Evolutionary conservation across 2,888 invertebrate genomes (phyloP), one percentile per base, ranked within the genome.

Genomic region (Monochamus alternatus): DNA sequence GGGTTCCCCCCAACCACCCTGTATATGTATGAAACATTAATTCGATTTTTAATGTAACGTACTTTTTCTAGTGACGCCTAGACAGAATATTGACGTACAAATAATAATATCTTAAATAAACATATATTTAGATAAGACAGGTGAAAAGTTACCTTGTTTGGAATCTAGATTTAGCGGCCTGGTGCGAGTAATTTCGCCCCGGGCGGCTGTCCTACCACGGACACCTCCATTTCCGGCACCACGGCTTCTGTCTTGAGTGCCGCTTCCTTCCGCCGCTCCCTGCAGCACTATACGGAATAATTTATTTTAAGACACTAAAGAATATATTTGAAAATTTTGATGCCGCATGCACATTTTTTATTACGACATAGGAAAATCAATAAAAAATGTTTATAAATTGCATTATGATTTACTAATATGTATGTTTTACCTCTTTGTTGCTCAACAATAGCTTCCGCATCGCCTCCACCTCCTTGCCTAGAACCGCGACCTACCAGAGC

Each of bases 211-310:
- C 7, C 86, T 75, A 0, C 86, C 86, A 31, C 86, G 77, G 10
- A 86, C 85, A 4, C 84, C 85, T 22, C 83, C 84, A 52, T 80
- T 81, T 5, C 84, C 82, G 31, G 82, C 79, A 47, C 82, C 80
- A 52, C 81, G 64, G 3, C 75, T 68, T 62, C 75, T 72, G 1
- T 69, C 74, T 60, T 69, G 70, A 30, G 74, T 73, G 31, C 4
- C 69, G 22, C 59, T 62, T 31, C 74, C 75, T 9, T 65, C 79
- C 4, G 77, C 75, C 3, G 72, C 71, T 43, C 66, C 74, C 3
- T 74, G 74, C 47, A 74, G 31, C 55, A 65, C 75, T 77, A 31
- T 32, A 65, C 12, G 43, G 31, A 68, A 62, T 14, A 55, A 22
- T 7, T 55, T 55, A n/a, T n/a, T 47, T 9, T 47, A 47, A 1